Evolutionary conservation across 2,113 vertebrate species (phyloP), one percentile per base, ranked within the genome.

Genomic region (Catharus bicknelli): DNA sequence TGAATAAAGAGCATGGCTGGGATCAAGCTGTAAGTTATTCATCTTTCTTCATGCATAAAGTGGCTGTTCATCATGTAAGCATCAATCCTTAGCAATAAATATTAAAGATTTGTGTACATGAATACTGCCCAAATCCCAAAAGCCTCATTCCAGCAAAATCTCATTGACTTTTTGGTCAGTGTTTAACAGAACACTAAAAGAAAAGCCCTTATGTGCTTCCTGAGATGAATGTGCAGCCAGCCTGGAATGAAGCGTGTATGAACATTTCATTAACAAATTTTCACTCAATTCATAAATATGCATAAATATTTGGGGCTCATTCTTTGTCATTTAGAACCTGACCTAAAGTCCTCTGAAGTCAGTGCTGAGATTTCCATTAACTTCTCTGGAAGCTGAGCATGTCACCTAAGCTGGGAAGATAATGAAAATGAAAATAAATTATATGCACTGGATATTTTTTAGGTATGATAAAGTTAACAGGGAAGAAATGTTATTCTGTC

Each of bases 241-340:
- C 17, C 75, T 38, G 36, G 67, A 85, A 77, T 38, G 68, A 91
- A 83, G 36, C 4, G 3, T 92, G 89, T 67, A 63, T 25, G 59
- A 96, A 90, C 94, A 94, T 83, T 91, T 94, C 67, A 77, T 95
- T 94, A 89, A 77, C 27, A 81, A 85, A 63, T 95, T 80, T 87
- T 83, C 40, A 29, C 50, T 63, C 40, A 1, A 13, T 74, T 90
- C 75, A 93, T 95, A 94, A 91, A 95, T 92, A 91, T 85, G 36
- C 43, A 90, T 79, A 91, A 86, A 87, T 87, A 93, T 94, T 90
- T 88, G 43, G n/a, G 43, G 27, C 40, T 90, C 51, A 32, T 86
- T 93, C 75, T 85, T 92, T 70, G 36, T 63, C 61, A 83, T 68
- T 86, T 86, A 75, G 50, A 92, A 63, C 13, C 59, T 63, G 47